A percentile compares a stretch with the other conserved stretches of the same genome.
Evolutionary conservation across 2,797 vertebrate species (phyloP).

Genomic region (Pipistrellus pipistrellus): DNA sequence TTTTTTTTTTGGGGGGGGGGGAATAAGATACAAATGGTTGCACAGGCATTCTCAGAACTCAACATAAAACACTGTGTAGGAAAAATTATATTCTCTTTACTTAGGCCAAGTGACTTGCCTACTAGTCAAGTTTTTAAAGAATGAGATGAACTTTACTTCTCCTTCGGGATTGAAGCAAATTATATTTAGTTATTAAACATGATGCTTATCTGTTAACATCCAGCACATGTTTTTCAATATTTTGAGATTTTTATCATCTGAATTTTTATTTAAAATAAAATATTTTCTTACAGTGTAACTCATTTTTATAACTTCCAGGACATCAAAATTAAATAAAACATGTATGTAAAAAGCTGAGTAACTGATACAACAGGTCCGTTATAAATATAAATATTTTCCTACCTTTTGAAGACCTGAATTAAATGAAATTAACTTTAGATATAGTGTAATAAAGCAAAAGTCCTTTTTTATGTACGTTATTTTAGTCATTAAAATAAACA

Average conservation of each 20-base stretch:
- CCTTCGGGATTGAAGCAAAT: constrained; percentile 62
- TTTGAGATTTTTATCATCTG: constrained; percentile 54
- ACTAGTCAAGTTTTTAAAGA: constrained; percentile 70
- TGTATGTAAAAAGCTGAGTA: constrained; percentile 10
- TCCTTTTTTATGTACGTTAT: background rate
- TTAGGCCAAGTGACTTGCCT: constrained; percentile 55
- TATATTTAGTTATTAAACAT: constrained; percentile 75
- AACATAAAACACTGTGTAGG: background rate
- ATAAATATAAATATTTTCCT: constrained; percentile 30
- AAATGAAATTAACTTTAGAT: constrained; percentile 21
- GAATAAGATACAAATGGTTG: background rate
- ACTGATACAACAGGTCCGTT: background rate
- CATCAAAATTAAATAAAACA: constrained; percentile 55
- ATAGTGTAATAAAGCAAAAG: constrained; percentile 5
- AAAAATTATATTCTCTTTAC: constrained; percentile 27
- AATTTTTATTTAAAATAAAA: constrained; percentile 72
- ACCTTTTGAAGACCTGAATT: constrained; percentile 18
- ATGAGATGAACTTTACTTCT: constrained; percentile 49
- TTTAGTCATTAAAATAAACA: background rate
- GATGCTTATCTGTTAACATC: constrained; percentile 65
- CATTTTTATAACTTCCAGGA: constrained; percentile 39
- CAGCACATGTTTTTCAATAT: constrained; percentile 44
- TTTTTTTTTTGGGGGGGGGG: background rate
- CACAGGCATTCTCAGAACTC: constrained; percentile 1
- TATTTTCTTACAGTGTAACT: constrained; percentile 61